Evolutionary conservation across 2,113 vertebrate genomes (phyloP), one percentile per base, ranked within the genome.

Genomic region (Anhinga rufa): DNA sequence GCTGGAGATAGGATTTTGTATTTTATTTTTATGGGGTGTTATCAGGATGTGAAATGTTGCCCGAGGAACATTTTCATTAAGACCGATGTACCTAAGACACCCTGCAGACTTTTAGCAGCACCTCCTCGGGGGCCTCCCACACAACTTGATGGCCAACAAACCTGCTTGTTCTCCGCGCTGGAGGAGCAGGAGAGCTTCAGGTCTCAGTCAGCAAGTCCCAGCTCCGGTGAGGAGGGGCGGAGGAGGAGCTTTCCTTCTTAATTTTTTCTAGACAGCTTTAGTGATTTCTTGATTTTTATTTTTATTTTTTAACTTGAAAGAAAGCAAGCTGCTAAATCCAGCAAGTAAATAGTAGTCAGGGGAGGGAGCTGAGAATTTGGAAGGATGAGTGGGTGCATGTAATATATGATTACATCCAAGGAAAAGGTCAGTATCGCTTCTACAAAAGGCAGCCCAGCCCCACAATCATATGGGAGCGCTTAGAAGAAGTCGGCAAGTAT

Each of bases 341-440:
- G 20, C 32, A 32, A 42, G 17, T 22, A 42, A 70, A 28, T 5
- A 54, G n/a, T 62, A 75, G 20, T 28, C 36, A 51, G 20, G 3
- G 8, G 17, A 55, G 0, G 0, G 38, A 90, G 52, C 17, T 60
- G 75, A 80, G 48, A 36, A 51, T 38, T 60, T 36, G 26, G 57
- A 69, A 69, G 22, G 22, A 14, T 51, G 62, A 46, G 22, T 42
- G 32, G 32, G 44, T 38, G 44, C 29, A 5, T 4, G 25, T 44
- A 68, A 36, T 10, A 48, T 13, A 19, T 0, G 0, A 36, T 44
- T 58, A 28, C 19, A 54, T 34, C 15, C 38, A 64, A 49, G 48
- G 28, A 46, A 58, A 81, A 88, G 25, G 52, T 19, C 36, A 32
- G 18, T 36, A 1, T 4, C 49, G 31, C 54, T 69, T 60, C 81